Conservation (phyloP, 1,140 invertebrate genomes). For the Brachionus calyciflorus region DNA sequence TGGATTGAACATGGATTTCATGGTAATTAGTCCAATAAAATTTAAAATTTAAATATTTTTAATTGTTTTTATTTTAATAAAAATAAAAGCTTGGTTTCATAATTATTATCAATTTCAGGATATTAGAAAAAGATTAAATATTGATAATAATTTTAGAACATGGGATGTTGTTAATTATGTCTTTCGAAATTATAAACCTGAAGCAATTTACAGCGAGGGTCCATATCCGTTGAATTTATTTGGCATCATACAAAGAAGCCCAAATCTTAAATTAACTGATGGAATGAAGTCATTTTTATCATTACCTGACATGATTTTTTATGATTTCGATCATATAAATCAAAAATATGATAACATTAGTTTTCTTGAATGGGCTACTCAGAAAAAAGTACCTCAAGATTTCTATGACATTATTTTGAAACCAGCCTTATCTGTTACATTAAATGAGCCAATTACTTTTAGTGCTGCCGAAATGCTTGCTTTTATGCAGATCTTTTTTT, state of each 20-base stretch:
- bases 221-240: constrained; percentile 47
- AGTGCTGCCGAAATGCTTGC: constrained; percentile 48
- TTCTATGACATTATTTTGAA: constrained; percentile 48
- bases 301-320: constrained; percentile 36
- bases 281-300: constrained; percentile 2
- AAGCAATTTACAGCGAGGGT: constrained; percentile 47
- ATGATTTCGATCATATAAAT: constrained; percentile 42
- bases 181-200: constrained; percentile 47
- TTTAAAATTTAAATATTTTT: background rate
- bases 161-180: constrained; percentile 47
- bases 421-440: constrained; percentile 45
- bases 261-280: constrained; percentile 40
- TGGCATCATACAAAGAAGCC: constrained; percentile 45
- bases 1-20: constrained; percentile 47
- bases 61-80: background rate
- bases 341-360: constrained; percentile 45
- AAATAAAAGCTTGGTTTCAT: constrained; percentile 48
- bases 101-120: constrained; percentile 48
- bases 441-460: constrained; percentile 39
- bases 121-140: constrained; percentile 31
- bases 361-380: constrained; percentile 33
- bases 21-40: constrained; percentile 26
- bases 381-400: constrained; percentile 33
- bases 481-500: constrained; percentile 48
- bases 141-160: constrained; percentile 45